phyloP scores from a whole-genome alignment of 2,797 vertebrate species.

The Nyctalus aviator region DNA sequence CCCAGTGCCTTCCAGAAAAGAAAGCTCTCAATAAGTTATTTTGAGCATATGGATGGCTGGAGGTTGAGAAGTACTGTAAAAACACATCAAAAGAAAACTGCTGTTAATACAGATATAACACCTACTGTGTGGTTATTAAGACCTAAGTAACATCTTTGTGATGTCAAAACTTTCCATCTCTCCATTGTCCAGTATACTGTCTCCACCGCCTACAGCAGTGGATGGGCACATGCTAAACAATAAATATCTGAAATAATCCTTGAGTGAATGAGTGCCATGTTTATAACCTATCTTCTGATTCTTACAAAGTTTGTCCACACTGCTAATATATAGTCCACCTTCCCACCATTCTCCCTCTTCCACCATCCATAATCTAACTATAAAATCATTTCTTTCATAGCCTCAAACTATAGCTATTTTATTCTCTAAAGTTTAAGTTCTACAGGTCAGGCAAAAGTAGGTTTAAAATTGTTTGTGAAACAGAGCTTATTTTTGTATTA shows the following conservation, averaged over 20 bases:
- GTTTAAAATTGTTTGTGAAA: not conserved
- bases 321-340: not conserved
- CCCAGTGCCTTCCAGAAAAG: not conserved
- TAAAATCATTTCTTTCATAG: not conserved
- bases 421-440: not conserved
- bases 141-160: not conserved
- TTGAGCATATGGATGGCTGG: not conserved
- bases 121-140: not conserved
- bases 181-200: accelerated
- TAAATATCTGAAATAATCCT: not conserved
- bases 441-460: not conserved
- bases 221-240: not conserved
- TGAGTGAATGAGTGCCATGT: not conserved
- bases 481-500: not conserved
- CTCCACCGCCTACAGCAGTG: not conserved
- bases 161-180: not conserved
- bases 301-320: not conserved
- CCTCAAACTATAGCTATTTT: not conserved
- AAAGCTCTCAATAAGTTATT: not conserved
- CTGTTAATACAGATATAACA: not conserved
- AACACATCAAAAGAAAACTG: not conserved
- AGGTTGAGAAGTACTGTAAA: not conserved
- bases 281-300: not conserved
- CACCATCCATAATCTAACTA: not conserved
- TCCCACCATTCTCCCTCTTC: not conserved